Conservation (phyloP, 2,113 vertebrate species). For the Sus scrofa region DNA sequence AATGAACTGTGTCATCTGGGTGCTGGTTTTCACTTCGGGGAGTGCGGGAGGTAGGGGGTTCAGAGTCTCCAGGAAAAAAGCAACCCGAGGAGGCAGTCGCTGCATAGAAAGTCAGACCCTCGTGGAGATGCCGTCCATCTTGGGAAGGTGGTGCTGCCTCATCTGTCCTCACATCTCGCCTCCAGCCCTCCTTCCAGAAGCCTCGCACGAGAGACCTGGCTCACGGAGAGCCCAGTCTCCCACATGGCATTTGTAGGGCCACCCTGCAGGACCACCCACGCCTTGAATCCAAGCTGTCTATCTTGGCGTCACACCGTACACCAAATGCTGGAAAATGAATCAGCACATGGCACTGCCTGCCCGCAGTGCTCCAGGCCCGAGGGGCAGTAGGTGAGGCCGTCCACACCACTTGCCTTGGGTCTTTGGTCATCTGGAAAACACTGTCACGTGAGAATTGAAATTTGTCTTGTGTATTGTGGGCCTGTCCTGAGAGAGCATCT, state of each 20-base stretch:
- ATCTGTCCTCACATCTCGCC: background rate
- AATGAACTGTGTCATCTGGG: background rate
- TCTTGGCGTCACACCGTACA: background rate
- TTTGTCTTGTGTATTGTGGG: background rate
- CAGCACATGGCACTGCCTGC: accelerated
- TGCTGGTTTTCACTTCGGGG: background rate
- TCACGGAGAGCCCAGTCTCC: background rate
- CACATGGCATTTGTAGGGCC: no score
- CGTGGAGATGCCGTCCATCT: accelerated
- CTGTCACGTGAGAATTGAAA: no score
- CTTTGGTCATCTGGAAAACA: background rate
- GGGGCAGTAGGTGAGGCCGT: background rate
- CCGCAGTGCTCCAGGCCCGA: accelerated
- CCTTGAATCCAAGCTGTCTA: background rate
- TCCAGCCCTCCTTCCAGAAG: background rate
- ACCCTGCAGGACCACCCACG: background rate
- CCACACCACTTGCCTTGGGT: no score
- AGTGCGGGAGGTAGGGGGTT: background rate
- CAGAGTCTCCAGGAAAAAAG: background rate
- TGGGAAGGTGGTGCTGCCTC: background rate
- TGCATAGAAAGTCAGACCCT: background rate
- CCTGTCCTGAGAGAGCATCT: background rate
- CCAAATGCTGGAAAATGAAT: background rate
- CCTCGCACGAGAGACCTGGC: accelerated
- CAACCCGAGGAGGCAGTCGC: background rate